Conservation (phyloP, 2,888 invertebrate species). For the Capitulum mitella region DNA sequence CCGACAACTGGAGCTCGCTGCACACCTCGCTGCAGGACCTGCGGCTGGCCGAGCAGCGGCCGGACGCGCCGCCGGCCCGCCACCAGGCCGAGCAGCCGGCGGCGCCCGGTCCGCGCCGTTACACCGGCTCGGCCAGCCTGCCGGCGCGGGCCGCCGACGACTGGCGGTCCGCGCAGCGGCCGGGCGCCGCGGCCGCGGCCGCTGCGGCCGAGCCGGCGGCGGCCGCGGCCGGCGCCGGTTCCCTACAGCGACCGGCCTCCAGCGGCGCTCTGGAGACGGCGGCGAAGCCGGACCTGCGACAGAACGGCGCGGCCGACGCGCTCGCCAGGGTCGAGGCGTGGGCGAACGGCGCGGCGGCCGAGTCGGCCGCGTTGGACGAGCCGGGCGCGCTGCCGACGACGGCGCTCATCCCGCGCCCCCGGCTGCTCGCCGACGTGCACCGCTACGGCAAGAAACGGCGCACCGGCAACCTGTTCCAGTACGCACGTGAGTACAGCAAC, state of each 20-base stretch:
- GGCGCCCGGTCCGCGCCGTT: background rate
- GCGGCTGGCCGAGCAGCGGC: background rate
- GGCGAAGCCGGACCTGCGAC: too few species aligned
- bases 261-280: too few species aligned
- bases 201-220: too few species aligned
- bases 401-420: background rate
- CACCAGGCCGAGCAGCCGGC: background rate
- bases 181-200: too few species aligned
- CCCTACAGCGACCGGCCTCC: too few species aligned
- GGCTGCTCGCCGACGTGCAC: background rate
- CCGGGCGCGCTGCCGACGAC: background rate
- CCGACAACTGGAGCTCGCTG: background rate
- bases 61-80: background rate
- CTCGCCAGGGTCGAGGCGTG: too few species aligned
- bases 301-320: too few species aligned
- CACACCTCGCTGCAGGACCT: background rate
- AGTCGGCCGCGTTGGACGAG: too few species aligned
- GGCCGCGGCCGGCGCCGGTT: too few species aligned
- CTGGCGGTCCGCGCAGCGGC: too few species aligned
- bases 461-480: slow-evolving; percentile 18
- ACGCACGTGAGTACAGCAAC: background rate
- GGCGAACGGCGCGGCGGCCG: too few species aligned
- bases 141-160: too few species aligned
- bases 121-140: background rate
- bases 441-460: background rate